These are phyloP conservation scores for Drosophila macrospina DNA, from an alignment of 2,888 invertebrate genomes.

Conservation along the genomic window DNA sequence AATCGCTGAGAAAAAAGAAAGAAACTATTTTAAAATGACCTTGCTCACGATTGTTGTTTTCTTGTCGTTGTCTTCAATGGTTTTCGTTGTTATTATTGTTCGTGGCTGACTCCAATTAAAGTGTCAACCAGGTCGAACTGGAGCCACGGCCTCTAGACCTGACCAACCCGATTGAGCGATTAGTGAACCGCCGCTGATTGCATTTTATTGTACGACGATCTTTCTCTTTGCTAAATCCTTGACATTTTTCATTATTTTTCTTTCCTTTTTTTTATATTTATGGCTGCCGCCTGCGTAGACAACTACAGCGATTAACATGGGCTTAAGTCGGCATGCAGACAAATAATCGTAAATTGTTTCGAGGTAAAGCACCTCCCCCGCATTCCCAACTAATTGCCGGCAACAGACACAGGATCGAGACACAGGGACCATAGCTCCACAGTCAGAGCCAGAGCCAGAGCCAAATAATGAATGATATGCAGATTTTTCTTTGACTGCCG, in stretches of 20 bases:
- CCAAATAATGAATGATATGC: conserved; percentile 72
- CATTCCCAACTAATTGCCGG: conserved; percentile 60
- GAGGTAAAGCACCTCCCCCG: conserved; percentile 53
- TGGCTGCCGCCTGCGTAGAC: conserved; percentile 54
- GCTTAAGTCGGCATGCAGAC: conserved; percentile 51
- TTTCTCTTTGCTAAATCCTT: conserved; percentile 64
- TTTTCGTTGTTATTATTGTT: conserved; percentile 14
- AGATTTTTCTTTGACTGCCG: conserved; percentile 53
- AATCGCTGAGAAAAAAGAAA: conserved; percentile 45
- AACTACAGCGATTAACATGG: conserved; percentile 49
- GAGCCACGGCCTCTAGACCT: conserved; percentile 35
- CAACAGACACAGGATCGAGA: conserved; percentile 8
- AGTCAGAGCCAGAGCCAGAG: conserved; percentile 18
- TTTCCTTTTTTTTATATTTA: conserved; percentile 51
- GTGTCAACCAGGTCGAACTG: conserved; percentile 63
- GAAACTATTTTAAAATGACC: conserved; percentile 56
- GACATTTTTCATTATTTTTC: conserved; percentile 54
- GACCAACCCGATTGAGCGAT: conserved; percentile 51
- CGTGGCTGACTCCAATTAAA: conserved; percentile 62
- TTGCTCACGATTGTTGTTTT: conserved; percentile 49
- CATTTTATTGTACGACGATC: conserved; percentile 55
- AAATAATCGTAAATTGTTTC: conserved; percentile 75
- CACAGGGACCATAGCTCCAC: conserved; percentile 8
- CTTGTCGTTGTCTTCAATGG: conserved; percentile 8
- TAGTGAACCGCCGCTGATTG: conserved; percentile 59